Conservation (phyloP, 1,140 invertebrate species). For the Uloborus diversus region DNA sequence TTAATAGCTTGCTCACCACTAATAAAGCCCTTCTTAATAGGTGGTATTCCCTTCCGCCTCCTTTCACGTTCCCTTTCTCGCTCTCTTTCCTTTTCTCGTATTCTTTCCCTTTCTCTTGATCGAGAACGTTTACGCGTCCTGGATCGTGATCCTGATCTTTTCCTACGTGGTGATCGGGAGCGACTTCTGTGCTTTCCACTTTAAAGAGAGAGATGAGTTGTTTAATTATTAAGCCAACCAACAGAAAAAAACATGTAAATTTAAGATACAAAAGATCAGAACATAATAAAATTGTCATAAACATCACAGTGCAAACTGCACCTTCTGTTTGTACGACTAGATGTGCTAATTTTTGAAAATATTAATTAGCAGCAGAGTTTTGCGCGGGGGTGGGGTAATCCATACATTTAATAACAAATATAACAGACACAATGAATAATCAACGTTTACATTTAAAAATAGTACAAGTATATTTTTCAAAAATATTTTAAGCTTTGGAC, state of each 20-base stretch:
- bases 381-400: too few relatives aligned
- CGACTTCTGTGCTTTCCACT: constrained; percentile 55
- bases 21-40: constrained; percentile 82
- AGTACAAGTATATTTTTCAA: too few relatives aligned
- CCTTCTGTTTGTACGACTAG: too few relatives aligned
- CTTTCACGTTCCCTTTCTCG: constrained; percentile 77
- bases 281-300: too few relatives aligned
- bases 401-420: too few relatives aligned
- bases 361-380: too few relatives aligned
- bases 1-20: constrained; percentile 66
- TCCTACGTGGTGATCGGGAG: constrained; percentile 62
- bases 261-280: too few relatives aligned
- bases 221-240: neutral
- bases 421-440: too few relatives aligned
- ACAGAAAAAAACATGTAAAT: neutral
- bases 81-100: constrained; percentile 68
- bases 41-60: constrained; percentile 86
- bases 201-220: neutral
- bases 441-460: too few relatives aligned
- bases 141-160: constrained; percentile 65
- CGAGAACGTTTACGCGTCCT: constrained; percentile 68
- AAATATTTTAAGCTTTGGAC: too few relatives aligned
- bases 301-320: too few relatives aligned
- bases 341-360: too few relatives aligned
- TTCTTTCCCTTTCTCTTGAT: constrained; percentile 70